Conservation (phyloP, 2,113 vertebrate genomes). For the Actenoides lindsayi region DNA sequence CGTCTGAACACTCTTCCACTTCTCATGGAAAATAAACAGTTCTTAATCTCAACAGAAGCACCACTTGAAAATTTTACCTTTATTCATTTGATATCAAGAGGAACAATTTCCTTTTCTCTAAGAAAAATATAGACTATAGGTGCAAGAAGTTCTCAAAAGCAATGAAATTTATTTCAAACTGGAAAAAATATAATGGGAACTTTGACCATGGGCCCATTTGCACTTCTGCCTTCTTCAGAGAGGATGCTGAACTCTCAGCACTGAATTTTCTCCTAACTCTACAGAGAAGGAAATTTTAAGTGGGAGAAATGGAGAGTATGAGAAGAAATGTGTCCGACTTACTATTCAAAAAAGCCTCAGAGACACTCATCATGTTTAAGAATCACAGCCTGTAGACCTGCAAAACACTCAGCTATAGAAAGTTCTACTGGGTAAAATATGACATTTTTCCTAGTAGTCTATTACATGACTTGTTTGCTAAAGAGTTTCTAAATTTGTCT, state of each 20-base stretch:
- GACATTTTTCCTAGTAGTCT: neutral
- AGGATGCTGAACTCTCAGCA: neutral
- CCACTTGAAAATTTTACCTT: neutral
- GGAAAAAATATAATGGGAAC: neutral
- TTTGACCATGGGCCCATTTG: neutral
- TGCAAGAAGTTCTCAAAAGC: neutral
- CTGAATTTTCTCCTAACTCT: neutral
- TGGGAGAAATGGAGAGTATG: neutral
- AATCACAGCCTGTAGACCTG: neutral
- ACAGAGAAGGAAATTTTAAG: neutral
- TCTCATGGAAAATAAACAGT: neutral
- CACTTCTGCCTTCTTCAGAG: neutral
- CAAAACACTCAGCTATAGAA: neutral
- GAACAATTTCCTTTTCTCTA: neutral
- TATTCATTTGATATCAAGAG: neutral
- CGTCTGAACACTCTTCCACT: neutral
- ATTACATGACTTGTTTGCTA: neutral
- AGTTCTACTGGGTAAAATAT: neutral
- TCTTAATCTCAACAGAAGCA: neutral
- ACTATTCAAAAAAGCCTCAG: neutral
- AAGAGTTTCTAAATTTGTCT: neutral
- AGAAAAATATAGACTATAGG: neutral
- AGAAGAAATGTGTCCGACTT: neutral
- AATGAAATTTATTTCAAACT: neutral
- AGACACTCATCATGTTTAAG: neutral